A percentile compares a stretch with the other conserved stretches of the same genome.
Conservation (phyloP, 2,888 invertebrate species). For the Parnassius orleans region DNA sequence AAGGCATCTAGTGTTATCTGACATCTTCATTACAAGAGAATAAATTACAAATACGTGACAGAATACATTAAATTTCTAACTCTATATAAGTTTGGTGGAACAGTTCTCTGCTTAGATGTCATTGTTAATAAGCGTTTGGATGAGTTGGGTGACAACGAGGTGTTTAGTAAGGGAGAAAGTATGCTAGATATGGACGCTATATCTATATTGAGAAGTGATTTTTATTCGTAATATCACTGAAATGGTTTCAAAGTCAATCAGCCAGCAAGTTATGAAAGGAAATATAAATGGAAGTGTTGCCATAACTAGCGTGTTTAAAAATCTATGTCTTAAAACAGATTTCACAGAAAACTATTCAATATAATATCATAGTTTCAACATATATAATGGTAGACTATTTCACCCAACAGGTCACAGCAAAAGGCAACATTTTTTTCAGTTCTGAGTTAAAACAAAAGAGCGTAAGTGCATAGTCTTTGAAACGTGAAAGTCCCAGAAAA, state of each 20-base stretch:
- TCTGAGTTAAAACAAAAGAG: too few species aligned
- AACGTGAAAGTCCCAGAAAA: too few species aligned
- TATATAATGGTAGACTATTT: too few species aligned
- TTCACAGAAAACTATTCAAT: neutral
- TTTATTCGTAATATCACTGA: slow-evolving; percentile 13
- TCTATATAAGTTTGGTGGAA: slow-evolving; percentile 28
- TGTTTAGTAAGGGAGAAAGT: slow-evolving; percentile 6
- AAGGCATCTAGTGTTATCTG: too few species aligned
- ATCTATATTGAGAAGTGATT: slow-evolving; percentile 9
- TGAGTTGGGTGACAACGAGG: slow-evolving; percentile 21
- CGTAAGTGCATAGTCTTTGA: too few species aligned
- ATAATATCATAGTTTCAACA: slow-evolving; percentile 5
- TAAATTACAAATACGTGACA: slow-evolving; percentile 4
- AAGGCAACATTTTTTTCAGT: too few species aligned
- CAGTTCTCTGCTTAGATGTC: slow-evolving; percentile 28
- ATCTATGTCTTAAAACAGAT: slow-evolving; percentile 5
- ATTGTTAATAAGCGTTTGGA: slow-evolving; percentile 25
- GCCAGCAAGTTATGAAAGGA: slow-evolving; percentile 13
- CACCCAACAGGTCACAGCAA: too few species aligned
- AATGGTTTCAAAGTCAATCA: slow-evolving; percentile 22
- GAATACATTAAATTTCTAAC: slow-evolving; percentile 30
- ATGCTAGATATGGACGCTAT: slow-evolving; percentile 24
- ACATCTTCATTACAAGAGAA: slow-evolving; percentile 1
- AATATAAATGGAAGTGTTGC: slow-evolving; percentile 6
- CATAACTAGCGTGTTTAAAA: neutral